Conservation (phyloP, 2,797 vertebrate species). For the Arnoldichthys spilopterus region DNA sequence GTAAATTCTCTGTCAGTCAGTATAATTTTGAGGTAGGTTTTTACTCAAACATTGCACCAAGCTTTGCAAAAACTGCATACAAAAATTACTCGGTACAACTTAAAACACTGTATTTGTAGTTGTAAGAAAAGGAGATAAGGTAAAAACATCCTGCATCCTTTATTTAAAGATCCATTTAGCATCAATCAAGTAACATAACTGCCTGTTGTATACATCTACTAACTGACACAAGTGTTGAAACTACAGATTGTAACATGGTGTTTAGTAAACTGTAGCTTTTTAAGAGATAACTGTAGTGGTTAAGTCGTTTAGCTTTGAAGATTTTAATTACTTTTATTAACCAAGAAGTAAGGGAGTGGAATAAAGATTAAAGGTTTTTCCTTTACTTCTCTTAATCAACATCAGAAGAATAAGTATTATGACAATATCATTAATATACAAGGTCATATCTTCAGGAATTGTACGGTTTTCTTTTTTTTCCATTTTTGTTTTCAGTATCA, state of each 20-base stretch:
- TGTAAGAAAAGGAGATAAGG: not conserved
- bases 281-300: not conserved
- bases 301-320: not conserved
- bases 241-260: not conserved
- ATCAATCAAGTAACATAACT: not conserved
- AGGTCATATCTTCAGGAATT: no score
- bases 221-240: not conserved
- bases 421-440: not conserved
- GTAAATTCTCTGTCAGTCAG: not conserved
- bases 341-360: not conserved
- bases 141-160: not conserved
- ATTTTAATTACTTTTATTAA: not conserved
- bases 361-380: not conserved
- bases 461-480: no score
- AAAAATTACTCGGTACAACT: not conserved
- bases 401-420: not conserved
- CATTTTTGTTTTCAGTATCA: not conserved
- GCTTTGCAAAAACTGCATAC: slow-evolving; percentile 3
- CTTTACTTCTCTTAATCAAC: not conserved
- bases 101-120: not conserved
- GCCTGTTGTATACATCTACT: not conserved
- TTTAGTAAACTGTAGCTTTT: not conserved
- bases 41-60: slow-evolving; percentile 6
- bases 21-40: slow-evolving; percentile 24
- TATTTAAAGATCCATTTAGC: not conserved